These are phyloP conservation scores for Callithrix jacchus DNA, from an alignment of 2,113 vertebrate species.

Conservation along the genomic window DNA sequence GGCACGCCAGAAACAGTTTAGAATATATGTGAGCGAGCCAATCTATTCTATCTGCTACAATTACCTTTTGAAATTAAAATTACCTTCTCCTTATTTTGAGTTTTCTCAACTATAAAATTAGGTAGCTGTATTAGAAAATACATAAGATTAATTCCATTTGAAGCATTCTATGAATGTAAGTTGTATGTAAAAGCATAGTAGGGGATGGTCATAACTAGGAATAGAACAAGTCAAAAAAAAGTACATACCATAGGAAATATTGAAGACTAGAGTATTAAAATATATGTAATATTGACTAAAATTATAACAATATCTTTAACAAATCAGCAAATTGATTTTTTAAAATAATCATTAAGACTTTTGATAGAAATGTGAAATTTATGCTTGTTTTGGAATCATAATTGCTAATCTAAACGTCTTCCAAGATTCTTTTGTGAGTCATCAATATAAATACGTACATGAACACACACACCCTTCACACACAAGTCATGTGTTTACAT, in stretches of 20 bases:
- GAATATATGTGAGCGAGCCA: not conserved
- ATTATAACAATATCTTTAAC: not conserved
- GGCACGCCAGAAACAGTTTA: not conserved
- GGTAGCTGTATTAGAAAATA: slow-evolving; percentile 10
- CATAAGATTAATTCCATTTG: slow-evolving; percentile 17
- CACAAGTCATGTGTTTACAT: not conserved
- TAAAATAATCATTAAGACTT: not conserved
- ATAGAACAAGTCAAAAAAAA: not conserved
- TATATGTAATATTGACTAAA: not conserved
- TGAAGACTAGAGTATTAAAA: not conserved
- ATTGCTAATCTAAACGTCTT: not conserved
- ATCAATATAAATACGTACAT: not conserved
- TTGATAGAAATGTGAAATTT: not conserved
- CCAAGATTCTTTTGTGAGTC: not conserved
- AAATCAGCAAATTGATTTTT: not conserved
- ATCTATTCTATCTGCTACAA: not conserved
- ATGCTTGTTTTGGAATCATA: slow-evolving; percentile 6
- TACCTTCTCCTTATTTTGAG: not conserved
- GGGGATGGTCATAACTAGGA: not conserved
- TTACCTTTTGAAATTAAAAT: slow-evolving; percentile 56
- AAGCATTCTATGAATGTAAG: slow-evolving; percentile 23
- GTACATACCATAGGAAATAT: not conserved
- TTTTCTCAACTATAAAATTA: slow-evolving; percentile 58
- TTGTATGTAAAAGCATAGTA: not conserved
- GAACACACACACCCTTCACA: not conserved